Conservation (phyloP, 2,888 invertebrate species). For the Sesia bembeciformis region DNA sequence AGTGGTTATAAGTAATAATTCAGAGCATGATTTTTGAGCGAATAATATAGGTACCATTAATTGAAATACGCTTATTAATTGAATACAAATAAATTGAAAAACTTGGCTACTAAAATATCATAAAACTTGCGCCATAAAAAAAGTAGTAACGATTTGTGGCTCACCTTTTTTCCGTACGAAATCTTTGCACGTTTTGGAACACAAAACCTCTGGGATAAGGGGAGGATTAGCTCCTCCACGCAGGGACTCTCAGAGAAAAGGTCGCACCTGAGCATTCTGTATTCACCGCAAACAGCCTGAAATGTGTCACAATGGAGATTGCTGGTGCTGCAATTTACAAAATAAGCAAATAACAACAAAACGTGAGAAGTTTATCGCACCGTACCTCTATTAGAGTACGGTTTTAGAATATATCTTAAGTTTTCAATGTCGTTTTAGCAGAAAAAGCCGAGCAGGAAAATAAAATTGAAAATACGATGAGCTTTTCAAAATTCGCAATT, state of each 20-base stretch:
- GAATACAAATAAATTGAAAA: no score
- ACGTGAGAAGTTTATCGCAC: no score
- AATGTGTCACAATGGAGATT: conserved; percentile 6
- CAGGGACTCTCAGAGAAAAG: conserved; percentile 8
- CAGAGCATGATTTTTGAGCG: no score
- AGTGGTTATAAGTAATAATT: no score
- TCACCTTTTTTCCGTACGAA: conserved; percentile 1
- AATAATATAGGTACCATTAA: no score
- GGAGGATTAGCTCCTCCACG: conserved; percentile 15
- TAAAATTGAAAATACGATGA: neutral
- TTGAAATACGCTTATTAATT: no score
- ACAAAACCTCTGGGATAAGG: conserved; percentile 14
- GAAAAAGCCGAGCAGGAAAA: neutral
- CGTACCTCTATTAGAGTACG: neutral
- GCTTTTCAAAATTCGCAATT: neutral
- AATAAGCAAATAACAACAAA: conserved; percentile 2
- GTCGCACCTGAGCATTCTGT: conserved; percentile 15
- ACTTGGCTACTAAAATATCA: no score
- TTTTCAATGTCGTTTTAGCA: neutral
- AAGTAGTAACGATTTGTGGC: neutral
- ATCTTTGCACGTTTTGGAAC: conserved; percentile 12
- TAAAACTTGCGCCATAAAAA: neutral
- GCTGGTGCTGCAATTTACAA: conserved; percentile 4
- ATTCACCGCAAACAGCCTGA: conserved; percentile 6
- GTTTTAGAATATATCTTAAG: neutral